These are phyloP conservation scores for Drosophila ezoana DNA, from an alignment of 2,888 invertebrate species.

Conservation along the genomic window DNA sequence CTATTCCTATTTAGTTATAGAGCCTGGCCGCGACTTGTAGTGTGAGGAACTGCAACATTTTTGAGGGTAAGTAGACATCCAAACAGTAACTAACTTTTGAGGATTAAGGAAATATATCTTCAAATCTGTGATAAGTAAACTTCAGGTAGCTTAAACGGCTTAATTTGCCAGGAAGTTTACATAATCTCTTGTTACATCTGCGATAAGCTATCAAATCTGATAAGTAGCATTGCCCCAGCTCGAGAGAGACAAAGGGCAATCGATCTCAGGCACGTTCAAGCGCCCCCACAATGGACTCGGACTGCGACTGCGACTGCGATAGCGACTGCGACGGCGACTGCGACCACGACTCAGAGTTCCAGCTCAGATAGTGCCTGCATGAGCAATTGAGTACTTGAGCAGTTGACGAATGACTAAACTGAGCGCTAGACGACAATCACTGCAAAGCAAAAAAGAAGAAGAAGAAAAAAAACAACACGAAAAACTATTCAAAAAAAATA, in stretches of 20 bases:
- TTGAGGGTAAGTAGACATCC: constrained; percentile 25
- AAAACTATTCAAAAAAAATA: constrained; percentile 33
- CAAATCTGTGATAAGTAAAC: no score
- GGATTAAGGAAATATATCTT: no score
- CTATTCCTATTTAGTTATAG: constrained; percentile 44
- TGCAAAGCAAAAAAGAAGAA: constrained; percentile 30
- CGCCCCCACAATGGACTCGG: not conserved
- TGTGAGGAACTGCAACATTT: constrained; percentile 15
- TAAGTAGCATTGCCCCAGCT: not conserved
- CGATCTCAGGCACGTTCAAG: constrained; percentile 8
- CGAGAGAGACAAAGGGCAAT: constrained; percentile 8
- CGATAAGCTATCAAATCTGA: constrained; percentile 60
- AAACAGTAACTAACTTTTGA: no score
- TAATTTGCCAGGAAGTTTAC: not conserved
- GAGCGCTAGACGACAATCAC: constrained; percentile 42
- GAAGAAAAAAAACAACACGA: constrained; percentile 33
- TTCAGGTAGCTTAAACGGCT: not conserved
- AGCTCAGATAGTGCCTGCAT: constrained; percentile 29
- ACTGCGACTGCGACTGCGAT: not conserved
- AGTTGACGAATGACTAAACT: constrained; percentile 49
- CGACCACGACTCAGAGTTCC: constrained; percentile 8
- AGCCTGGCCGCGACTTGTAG: constrained; percentile 27
- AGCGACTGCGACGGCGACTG: not conserved
- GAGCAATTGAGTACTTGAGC: constrained; percentile 24
- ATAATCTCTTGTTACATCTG: constrained; percentile 42